Evolutionary conservation across 1,140 invertebrate species (phyloP), one percentile per base, ranked within the genome.

Genomic region (Colletes latitarsis): DNA sequence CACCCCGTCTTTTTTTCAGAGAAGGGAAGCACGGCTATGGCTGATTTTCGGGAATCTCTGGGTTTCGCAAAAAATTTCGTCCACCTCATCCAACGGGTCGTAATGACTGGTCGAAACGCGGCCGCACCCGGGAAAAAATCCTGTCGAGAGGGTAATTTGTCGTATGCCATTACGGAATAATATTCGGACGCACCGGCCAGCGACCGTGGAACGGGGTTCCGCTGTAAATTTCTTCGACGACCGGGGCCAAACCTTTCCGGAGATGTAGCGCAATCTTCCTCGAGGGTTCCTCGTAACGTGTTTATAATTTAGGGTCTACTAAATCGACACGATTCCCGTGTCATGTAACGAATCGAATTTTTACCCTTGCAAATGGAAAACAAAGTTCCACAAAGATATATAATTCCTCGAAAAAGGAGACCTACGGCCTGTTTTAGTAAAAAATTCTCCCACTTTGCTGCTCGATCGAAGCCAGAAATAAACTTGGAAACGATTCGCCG

Each of bases 101-200:
- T 79, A 79, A 79, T 72, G 81, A 72, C 55, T 63, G 69, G 69
- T 39, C 62, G 58, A 83, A 77, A 77, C 43, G 53, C 62, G 55
- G n/a, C 41, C 49, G 67, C 43, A 19, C 17, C 19, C 9, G 9
- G 63, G 12, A 86, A 82, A 78, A 52, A 43, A 66, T 57, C 39
- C 41, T n/a, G 58, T 30, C 70, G 72, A 67, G 57, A 62, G 46
- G 71, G 46, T 74, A 76, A 76, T 75, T 81, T 81, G 71, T 76
- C 71, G 78, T 76, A n/a, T 15, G 55, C 78, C 72, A 72, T 79
- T 79, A 73, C 70, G 77, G 30, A 79, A 79, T 73, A 79, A 79
- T 79, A 46, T 79, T 79, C 73, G 49, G 39, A 64, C 77, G 39
- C 70, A 62, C 46, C n/a, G 17, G 8, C 1, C 19, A 17, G 2